phyloP scores from a whole-genome alignment of 2,113 vertebrate species.

The Rhinopomastus cyanomelas region DNA sequence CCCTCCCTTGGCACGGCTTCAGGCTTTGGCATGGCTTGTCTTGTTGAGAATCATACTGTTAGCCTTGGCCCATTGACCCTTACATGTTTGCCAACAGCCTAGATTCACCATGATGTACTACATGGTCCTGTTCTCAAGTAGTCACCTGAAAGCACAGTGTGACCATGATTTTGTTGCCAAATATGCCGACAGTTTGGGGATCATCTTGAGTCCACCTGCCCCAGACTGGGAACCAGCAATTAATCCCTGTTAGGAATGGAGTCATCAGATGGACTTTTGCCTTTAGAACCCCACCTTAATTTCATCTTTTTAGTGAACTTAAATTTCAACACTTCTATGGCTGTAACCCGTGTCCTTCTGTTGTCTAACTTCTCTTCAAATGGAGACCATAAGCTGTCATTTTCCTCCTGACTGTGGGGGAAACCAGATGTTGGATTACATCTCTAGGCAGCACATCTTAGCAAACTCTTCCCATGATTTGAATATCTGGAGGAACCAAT shows the following conservation, averaged over 20 bases:
- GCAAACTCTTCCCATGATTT: neutral
- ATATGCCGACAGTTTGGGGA: neutral
- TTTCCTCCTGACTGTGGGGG: neutral
- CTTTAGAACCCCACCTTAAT: neutral
- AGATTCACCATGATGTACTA: neutral
- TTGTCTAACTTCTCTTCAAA: neutral
- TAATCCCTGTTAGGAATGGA: neutral
- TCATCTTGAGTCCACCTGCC: neutral
- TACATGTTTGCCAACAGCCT: neutral
- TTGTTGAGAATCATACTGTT: too few relatives aligned
- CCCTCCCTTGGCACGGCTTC: too few relatives aligned
- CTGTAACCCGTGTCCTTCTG: neutral
- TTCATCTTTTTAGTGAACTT: neutral
- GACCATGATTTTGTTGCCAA: neutral
- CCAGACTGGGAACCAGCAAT: accelerated
- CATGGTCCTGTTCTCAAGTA: neutral
- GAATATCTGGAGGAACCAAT: neutral
- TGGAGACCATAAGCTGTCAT: neutral
- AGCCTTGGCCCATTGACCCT: neutral
- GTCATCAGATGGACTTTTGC: neutral
- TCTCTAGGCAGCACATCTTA: neutral
- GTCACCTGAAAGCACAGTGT: neutral
- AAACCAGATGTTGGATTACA: neutral
- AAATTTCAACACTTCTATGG: neutral
- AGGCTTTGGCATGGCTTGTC: too few relatives aligned